These are phyloP conservation scores for Andrena trimmerana DNA, from an alignment of 2,888 invertebrate genomes.

Conservation along the genomic window DNA sequence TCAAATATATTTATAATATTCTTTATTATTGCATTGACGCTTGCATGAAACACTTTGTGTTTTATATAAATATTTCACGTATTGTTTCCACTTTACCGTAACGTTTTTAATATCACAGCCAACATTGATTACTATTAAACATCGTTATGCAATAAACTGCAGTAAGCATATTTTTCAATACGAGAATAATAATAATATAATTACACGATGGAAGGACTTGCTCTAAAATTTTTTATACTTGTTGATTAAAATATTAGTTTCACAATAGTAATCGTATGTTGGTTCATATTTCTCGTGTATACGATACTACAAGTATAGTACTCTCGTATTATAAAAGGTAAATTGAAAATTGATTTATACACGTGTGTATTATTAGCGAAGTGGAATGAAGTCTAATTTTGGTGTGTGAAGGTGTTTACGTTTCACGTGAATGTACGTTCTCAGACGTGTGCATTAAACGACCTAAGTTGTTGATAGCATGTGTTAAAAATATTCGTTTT, in stretches of 20 bases:
- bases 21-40: constrained; percentile 29
- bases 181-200: not conserved
- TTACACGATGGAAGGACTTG: constrained; percentile 21
- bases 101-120: not conserved
- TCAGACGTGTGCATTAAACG: constrained; percentile 30
- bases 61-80: constrained; percentile 21
- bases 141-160: not conserved
- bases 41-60: constrained; percentile 43
- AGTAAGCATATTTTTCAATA: not conserved
- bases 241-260: constrained; percentile 15
- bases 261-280: constrained; percentile 8
- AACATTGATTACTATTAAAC: constrained; percentile 7
- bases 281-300: not conserved
- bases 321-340: not conserved
- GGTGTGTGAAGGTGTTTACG: not conserved
- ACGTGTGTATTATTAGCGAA: constrained; percentile 25
- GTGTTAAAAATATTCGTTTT: constrained; percentile 23
- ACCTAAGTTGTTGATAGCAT: constrained; percentile 56
- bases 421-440: constrained; percentile 37
- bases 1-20: constrained; percentile 32
- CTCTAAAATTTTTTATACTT: constrained; percentile 12
- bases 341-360: constrained; percentile 11
- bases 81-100: not conserved
- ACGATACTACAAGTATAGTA: not conserved
- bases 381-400: constrained; percentile 24